Evolutionary conservation across 2,888 invertebrate genomes (phyloP).

Genomic region (Carterocephalus palaemon): DNA sequence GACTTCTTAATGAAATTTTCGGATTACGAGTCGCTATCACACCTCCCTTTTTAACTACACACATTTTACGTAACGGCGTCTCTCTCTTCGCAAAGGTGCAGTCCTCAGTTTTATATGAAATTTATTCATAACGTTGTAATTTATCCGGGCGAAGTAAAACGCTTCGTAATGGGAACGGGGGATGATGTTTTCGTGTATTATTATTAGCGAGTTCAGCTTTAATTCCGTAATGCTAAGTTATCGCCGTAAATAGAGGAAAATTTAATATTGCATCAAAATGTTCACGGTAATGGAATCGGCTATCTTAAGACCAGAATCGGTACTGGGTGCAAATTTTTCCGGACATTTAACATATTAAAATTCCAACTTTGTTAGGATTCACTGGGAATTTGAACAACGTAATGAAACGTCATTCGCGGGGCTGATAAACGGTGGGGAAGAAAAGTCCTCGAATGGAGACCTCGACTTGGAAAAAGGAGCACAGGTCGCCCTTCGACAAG

Average conservation of each 20-base stretch:
- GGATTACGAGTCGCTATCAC: conserved; percentile 64
- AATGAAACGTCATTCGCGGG: too few relatives aligned
- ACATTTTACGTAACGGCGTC: conserved; percentile 40
- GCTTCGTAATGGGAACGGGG: conserved; percentile 64
- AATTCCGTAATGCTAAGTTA: conserved; percentile 64
- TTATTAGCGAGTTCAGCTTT: conserved; percentile 65
- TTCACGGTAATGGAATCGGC: conserved; percentile 15
- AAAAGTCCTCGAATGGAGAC: too few relatives aligned
- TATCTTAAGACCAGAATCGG: conserved; percentile 12
- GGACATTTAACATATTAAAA: background rate
- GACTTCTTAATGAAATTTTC: conserved; percentile 78
- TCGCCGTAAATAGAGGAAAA: conserved; percentile 52
- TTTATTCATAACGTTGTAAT: conserved; percentile 80
- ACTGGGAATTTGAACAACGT: too few relatives aligned
- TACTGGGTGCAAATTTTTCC: conserved; percentile 6
- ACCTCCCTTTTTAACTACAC: conserved; percentile 43
- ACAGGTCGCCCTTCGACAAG: too few relatives aligned
- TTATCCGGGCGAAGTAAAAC: conserved; percentile 74
- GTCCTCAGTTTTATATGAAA: conserved; percentile 77
- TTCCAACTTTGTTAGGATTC: background rate
- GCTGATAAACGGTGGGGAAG: too few relatives aligned
- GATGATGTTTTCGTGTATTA: conserved; percentile 63
- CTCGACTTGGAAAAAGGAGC: too few relatives aligned
- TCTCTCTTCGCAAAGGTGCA: conserved; percentile 72
- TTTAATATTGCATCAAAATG: conserved; percentile 35